Evolutionary conservation across 1,140 invertebrate species (phyloP).

Genomic region (Zaprionus capensis): DNA sequence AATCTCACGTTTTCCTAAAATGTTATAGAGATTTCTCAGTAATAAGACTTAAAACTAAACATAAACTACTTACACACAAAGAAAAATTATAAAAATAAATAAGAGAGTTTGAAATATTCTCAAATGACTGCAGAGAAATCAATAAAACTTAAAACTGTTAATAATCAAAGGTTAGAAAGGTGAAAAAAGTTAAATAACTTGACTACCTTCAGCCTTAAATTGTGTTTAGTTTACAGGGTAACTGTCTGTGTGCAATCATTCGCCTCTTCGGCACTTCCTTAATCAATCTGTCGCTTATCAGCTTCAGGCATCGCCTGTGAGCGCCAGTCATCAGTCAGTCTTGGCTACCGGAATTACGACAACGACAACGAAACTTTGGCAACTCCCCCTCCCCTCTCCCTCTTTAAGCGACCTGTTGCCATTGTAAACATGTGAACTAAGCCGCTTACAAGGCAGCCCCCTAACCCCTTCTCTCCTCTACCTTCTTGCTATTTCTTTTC

Average conservation of each 20-base stretch:
- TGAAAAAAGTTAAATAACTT: too few species aligned
- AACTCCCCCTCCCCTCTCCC: not conserved
- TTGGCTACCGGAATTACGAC: constrained; percentile 49
- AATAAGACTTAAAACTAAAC: too few species aligned
- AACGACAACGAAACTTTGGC: constrained; percentile 28
- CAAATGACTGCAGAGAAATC: too few species aligned
- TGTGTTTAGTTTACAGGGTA: constrained; percentile 7
- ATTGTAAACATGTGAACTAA: constrained; percentile 51
- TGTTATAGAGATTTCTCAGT: too few species aligned
- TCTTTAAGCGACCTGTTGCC: constrained; percentile 8
- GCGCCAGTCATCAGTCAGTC: constrained; percentile 6
- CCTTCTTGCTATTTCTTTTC: not conserved
- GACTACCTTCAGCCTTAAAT: not conserved
- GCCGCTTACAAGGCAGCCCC: constrained; percentile 65
- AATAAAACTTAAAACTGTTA: too few species aligned
- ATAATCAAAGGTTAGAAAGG: too few species aligned
- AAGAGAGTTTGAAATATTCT: too few species aligned
- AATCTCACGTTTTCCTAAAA: too few species aligned
- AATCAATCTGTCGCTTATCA: constrained; percentile 27
- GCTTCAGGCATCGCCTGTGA: constrained; percentile 13
- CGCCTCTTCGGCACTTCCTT: not conserved
- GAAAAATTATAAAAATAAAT: too few species aligned
- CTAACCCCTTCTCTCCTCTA: not conserved
- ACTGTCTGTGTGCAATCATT: not conserved
- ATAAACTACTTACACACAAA: too few species aligned